Percentiles rank a stretch among this genome's conserved stretches.
Conservation (phyloP, 2,888 invertebrate species). For the Eupithecia inturbata region DNA sequence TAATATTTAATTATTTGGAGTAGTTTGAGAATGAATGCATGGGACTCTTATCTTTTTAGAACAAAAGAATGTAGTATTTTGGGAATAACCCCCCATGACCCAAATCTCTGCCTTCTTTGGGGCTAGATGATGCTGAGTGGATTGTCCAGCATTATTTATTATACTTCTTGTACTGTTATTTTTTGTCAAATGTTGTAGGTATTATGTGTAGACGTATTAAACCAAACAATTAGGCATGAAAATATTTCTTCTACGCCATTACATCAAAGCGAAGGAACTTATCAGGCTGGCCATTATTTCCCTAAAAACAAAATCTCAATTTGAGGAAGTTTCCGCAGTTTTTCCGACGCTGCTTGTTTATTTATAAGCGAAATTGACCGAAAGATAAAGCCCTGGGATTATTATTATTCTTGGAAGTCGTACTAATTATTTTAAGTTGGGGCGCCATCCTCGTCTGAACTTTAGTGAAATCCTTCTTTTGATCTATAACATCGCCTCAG, state of each 20-base stretch:
- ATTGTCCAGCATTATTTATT: too few relatives aligned
- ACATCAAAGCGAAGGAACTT: neutral
- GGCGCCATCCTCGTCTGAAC: neutral
- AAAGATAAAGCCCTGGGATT: slow-evolving; percentile 19
- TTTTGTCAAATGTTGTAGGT: neutral
- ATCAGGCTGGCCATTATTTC: neutral
- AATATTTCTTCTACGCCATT: neutral
- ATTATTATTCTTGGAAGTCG: slow-evolving; percentile 26
- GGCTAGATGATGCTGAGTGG: too few relatives aligned
- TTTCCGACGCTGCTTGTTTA: slow-evolving; percentile 22
- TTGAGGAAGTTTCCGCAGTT: slow-evolving; percentile 9
- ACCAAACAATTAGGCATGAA: neutral
- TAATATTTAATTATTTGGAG: too few relatives aligned
- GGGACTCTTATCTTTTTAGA: too few relatives aligned
- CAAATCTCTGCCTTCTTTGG: too few relatives aligned
- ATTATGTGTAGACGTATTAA: neutral
- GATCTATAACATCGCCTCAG: neutral
- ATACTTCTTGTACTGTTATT: neutral
- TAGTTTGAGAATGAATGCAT: too few relatives aligned
- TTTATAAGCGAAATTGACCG: slow-evolving; percentile 30
- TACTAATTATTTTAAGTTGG: slow-evolving; percentile 26
- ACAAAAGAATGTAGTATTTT: too few relatives aligned
- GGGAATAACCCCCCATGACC: too few relatives aligned
- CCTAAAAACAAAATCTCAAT: slow-evolving; percentile 10
- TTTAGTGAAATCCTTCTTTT: neutral